phyloP scores from a whole-genome alignment of 2,113 vertebrate species.

The Edolisoma coerulescens region DNA sequence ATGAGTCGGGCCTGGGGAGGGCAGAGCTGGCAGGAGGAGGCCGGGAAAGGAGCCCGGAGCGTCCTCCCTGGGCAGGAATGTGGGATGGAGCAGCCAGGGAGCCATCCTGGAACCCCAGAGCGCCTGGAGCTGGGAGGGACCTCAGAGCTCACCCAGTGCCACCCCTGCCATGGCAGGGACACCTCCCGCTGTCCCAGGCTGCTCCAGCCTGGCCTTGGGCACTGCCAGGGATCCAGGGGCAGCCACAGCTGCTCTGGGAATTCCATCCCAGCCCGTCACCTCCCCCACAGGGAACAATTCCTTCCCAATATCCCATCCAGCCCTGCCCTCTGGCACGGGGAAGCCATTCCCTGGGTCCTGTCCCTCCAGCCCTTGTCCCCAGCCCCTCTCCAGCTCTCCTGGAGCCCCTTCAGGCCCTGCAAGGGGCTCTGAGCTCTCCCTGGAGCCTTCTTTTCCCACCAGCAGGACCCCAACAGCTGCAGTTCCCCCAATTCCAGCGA shows the following conservation, averaged over 20 bases:
- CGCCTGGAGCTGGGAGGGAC: not conserved
- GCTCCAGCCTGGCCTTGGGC: not conserved
- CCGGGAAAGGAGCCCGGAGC: not conserved
- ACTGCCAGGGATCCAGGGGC: not conserved
- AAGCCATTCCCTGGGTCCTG: not conserved
- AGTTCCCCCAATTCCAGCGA: not conserved
- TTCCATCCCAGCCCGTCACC: not conserved
- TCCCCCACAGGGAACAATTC: not conserved
- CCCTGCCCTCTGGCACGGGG: not conserved
- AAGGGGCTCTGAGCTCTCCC: not conserved
- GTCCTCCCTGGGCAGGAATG: not conserved
- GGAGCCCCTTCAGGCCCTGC: not conserved
- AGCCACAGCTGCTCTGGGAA: not conserved
- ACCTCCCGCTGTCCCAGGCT: not conserved
- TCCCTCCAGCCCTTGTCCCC: not conserved
- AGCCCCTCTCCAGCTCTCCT: not conserved
- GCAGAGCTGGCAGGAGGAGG: not conserved
- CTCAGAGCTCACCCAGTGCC: accelerated
- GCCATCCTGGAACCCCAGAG: not conserved
- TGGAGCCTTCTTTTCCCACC: not conserved
- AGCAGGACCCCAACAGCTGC: accelerated
- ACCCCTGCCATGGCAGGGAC: not conserved
- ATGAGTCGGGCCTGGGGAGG: not conserved
- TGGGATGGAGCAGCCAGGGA: not conserved
- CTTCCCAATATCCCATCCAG: not conserved